These are phyloP conservation scores for Onychostoma macrolepis DNA, from an alignment of 2,113 vertebrate species.

Conservation along the genomic window DNA sequence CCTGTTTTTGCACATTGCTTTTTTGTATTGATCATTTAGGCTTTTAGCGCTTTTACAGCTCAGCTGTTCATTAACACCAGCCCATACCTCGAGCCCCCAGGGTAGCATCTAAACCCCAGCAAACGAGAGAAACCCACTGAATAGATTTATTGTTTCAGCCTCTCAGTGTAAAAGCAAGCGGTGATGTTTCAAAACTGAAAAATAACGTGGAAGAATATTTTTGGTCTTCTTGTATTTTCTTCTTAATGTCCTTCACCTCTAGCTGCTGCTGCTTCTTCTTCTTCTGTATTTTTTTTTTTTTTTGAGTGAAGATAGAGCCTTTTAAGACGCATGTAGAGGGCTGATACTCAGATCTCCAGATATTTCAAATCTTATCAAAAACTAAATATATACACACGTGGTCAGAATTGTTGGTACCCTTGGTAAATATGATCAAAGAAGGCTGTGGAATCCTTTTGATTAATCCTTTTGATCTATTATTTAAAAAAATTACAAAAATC, in stretches of 20 bases:
- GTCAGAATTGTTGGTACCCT: too few species aligned
- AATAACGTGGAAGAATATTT: neutral
- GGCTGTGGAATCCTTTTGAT: too few species aligned
- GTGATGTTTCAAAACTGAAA: neutral
- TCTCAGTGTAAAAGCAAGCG: neutral
- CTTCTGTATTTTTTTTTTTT: too few species aligned
- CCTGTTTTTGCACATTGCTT: neutral
- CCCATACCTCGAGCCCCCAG: slow-evolving; percentile 15
- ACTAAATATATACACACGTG: too few species aligned
- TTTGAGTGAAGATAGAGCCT: neutral
- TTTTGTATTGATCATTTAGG: slow-evolving; percentile 45
- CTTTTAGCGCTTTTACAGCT: slow-evolving; percentile 43
- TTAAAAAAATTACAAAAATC: too few species aligned
- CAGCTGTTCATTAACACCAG: slow-evolving; percentile 49
- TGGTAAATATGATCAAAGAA: too few species aligned
- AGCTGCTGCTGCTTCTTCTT: neutral
- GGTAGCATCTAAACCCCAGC: slow-evolving; percentile 23
- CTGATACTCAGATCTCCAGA: neutral
- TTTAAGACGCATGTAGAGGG: neutral
- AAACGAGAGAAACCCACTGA: slow-evolving; percentile 1
- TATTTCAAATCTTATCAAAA: neutral
- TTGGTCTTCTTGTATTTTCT: neutral
- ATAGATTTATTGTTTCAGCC: slow-evolving; percentile 1
- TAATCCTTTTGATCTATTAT: too few species aligned
- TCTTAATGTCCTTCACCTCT: neutral